Conservation (phyloP, 2,797 vertebrate species). For the Gymnopithys bicolor region DNA sequence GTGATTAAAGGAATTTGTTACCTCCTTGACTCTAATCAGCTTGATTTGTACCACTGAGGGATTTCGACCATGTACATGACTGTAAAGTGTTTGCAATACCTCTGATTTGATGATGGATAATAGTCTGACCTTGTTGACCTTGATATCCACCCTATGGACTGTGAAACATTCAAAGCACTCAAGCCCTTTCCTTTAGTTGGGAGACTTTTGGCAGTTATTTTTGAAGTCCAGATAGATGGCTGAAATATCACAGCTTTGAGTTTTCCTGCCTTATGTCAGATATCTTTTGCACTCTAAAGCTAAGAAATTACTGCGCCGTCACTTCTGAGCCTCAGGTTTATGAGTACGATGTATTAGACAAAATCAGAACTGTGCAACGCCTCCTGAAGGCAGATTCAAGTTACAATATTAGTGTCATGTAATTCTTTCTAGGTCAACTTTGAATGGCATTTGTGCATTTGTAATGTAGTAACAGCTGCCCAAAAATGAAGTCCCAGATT, state of each 20-base stretch:
- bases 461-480: background rate
- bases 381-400: background rate
- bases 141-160: background rate
- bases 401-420: background rate
- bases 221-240: background rate
- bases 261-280: background rate
- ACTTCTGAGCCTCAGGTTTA: background rate
- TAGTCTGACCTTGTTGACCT: background rate
- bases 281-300: background rate
- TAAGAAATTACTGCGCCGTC: background rate
- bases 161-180: background rate
- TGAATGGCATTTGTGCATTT: conserved; percentile 35
- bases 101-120: background rate
- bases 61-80: background rate
- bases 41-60: background rate
- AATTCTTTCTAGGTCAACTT: conserved; percentile 53
- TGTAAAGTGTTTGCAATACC: background rate
- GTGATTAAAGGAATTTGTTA: background rate
- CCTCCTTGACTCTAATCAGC: background rate
- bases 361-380: background rate
- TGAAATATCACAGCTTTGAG: background rate
- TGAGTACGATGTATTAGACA: background rate
- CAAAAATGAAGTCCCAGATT: conserved; percentile 15
- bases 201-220: background rate
- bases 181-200: background rate